Evolutionary conservation across 2,797 vertebrate species (phyloP).

Genomic region (Sebastes kiyomatsui): DNA sequence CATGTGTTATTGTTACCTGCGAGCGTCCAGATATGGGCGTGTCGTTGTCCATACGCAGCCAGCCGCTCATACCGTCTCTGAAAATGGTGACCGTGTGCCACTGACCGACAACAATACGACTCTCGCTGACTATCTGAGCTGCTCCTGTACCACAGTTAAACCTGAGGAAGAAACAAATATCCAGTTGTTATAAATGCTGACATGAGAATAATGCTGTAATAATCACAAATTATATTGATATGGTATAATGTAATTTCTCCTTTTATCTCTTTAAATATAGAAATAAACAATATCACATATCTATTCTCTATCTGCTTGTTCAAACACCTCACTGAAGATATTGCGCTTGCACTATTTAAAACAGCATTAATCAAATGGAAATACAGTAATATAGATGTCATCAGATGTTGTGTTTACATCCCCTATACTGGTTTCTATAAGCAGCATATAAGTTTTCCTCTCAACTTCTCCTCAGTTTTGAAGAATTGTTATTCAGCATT

Average conservation of each 20-base stretch:
- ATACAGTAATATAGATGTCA: background rate
- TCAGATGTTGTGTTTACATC: background rate
- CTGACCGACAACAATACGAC: conserved; percentile 84
- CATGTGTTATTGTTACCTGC: conserved; percentile 80
- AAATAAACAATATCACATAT: background rate
- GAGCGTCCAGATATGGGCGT: conserved; percentile 88
- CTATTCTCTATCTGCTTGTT: background rate
- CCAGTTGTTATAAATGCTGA: background rate
- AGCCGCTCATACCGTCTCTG: conserved; percentile 90
- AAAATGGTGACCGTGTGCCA: conserved; percentile 90
- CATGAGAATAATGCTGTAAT: background rate
- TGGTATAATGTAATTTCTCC: background rate
- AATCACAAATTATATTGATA: background rate
- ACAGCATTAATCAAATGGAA: background rate
- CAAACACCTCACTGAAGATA: background rate
- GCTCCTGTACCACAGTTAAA: conserved; percentile 96
- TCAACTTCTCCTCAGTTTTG: background rate
- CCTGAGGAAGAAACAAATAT: conserved; percentile 68
- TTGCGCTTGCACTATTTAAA: background rate
- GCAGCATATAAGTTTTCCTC: background rate
- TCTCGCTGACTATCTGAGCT: conserved; percentile 87
- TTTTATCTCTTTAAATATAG: background rate
- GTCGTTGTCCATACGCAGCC: conserved; percentile 88
- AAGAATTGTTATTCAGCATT: background rate
- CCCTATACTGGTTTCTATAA: background rate